phyloP scores from a whole-genome alignment of 1,140 invertebrate genomes.

The Sesamia nonagrioides region DNA sequence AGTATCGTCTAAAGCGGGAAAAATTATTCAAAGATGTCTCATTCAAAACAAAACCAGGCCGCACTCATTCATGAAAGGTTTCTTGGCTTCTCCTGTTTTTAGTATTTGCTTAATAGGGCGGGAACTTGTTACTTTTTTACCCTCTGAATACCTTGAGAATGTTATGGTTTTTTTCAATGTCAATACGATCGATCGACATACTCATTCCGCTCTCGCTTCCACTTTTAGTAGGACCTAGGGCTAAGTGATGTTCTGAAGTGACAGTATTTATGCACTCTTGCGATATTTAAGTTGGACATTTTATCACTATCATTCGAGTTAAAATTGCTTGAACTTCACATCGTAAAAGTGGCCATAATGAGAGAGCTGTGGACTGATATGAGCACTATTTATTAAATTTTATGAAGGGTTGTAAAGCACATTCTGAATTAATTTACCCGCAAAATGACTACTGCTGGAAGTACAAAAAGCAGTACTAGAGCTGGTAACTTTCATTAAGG shows the following conservation, averaged over 20 bases:
- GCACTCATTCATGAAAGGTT: too few species aligned
- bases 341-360: not conserved
- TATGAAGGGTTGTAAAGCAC: not conserved
- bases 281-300: conserved; percentile 1
- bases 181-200: too few species aligned
- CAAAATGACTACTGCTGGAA: not conserved
- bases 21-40: too few species aligned
- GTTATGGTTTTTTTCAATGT: too few species aligned
- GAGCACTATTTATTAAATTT: not conserved
- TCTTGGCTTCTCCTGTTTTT: too few species aligned
- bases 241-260: not conserved
- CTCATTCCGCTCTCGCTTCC: not conserved
- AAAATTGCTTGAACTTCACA: conserved; percentile 14
- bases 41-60: too few species aligned
- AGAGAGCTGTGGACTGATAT: not conserved
- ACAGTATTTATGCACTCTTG: conserved; percentile 5
- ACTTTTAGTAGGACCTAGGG: not conserved
- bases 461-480: too few species aligned
- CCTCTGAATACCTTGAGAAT: too few species aligned
- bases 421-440: not conserved
- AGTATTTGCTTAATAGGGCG: too few species aligned
- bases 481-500: too few species aligned
- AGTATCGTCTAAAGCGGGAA: too few species aligned
- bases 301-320: conserved; percentile 5
- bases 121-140: too few species aligned